Evolutionary conservation across 2,113 vertebrate species (phyloP), one percentile per base, ranked within the genome.

Genomic region (Vulpes lagopus): DNA sequence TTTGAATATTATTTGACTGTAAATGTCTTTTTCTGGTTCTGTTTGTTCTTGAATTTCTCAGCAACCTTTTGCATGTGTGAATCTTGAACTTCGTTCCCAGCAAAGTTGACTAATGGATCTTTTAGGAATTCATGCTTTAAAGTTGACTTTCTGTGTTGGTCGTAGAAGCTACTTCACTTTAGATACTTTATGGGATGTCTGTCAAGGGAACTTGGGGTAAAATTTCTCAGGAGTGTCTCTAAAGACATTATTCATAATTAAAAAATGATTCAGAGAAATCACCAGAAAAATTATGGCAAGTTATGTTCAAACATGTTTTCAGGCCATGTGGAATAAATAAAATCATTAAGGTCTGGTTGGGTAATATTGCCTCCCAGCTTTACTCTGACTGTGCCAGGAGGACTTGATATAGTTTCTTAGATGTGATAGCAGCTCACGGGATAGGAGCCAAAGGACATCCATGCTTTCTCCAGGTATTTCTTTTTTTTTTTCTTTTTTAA

Each of bases 191-290:
- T 95, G 96, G 93, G 97, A 97, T 84, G 94, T 81, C 96, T 98
- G 98, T 96, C 98, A 98, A 97, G 96, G 96, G 83, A 98, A 97
- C 94, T 92, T 94, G 3, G 96, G 96, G 96, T 97, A 74, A 97
- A 80, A 96, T 95, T 94, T 93, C 93, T 97, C 65, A 92, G 83
- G 86, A 93, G 97, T 95, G 73, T 98, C 98, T 97, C 97, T 95
- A 94, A 98, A 98, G 93, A 85, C 92, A 98, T 98, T 69, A 97
- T 95, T 98, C 98, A 96, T 98, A 96, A 98, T 99, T 98, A 97
- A 96, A 97, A 98, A 95, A 93, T 93, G 97, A 98, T 96, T 95
- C 96, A 97, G 98, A 97, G 94, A 97, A 98, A 98, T 90, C 0
- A 1, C 92, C 96, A 67, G 98, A 98, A 94, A 97, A 97, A 96